phyloP scores from a whole-genome alignment of 2,113 vertebrate species.

The Pycnonotus jocosus region DNA sequence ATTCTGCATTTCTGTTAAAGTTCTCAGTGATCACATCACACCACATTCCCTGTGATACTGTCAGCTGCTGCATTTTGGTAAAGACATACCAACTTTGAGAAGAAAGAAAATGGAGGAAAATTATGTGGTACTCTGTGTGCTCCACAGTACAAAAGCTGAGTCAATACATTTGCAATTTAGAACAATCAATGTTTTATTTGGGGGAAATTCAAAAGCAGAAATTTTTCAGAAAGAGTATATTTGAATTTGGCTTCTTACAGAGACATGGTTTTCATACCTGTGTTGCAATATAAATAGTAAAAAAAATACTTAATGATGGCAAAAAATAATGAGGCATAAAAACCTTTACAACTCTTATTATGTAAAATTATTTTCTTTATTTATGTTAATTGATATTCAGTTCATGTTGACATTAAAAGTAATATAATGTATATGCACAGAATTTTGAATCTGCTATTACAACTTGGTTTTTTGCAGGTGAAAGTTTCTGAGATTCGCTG shows the following conservation, averaged over 20 bases:
- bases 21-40: not conserved
- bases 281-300: not conserved
- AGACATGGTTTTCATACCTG: not conserved
- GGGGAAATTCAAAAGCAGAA: not conserved
- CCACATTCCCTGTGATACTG: not conserved
- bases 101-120: not conserved
- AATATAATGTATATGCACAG: not conserved
- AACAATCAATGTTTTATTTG: not conserved
- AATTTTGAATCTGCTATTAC: not conserved
- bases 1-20: not conserved
- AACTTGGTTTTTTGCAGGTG: not conserved
- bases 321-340: not conserved
- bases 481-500: not conserved
- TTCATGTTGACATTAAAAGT: not conserved
- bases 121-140: not conserved
- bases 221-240: not conserved
- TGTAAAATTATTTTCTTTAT: not conserved
- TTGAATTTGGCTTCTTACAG: not conserved
- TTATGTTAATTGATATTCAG: not conserved
- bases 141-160: not conserved
- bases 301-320: not conserved
- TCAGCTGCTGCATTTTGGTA: not conserved
- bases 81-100: not conserved
- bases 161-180: not conserved
- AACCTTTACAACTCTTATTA: not conserved